A percentile compares a stretch with the other conserved stretches of the same genome.
phyloP scores from a whole-genome alignment of 2,797 vertebrate genomes.

The Pempheris klunzingeri region DNA sequence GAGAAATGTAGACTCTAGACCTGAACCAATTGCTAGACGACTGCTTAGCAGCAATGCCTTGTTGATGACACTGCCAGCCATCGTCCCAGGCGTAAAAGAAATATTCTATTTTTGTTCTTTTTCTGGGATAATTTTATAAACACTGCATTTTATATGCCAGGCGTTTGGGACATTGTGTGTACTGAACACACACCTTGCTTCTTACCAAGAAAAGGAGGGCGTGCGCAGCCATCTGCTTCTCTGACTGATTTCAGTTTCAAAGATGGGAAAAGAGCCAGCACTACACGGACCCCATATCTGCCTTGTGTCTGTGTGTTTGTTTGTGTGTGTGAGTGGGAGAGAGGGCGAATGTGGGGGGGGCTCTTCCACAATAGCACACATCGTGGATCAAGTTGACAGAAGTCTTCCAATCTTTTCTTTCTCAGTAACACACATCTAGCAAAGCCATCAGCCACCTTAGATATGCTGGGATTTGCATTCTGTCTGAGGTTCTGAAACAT shows the following conservation, averaged over 20 bases:
- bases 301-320: slow-evolving; percentile 6
- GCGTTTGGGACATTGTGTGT: background rate
- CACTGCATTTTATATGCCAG: slow-evolving; percentile 6
- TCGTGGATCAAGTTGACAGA: background rate
- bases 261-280: slow-evolving; percentile 56
- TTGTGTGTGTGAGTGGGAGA: background rate
- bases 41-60: too few species aligned
- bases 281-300: slow-evolving; percentile 49
- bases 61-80: background rate
- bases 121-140: slow-evolving; percentile 8
- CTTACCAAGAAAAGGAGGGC: slow-evolving; percentile 35
- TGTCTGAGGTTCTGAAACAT: background rate
- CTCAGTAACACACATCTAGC: background rate
- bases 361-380: too few species aligned
- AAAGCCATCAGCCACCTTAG: background rate
- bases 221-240: slow-evolving; percentile 64
- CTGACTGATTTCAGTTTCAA: slow-evolving; percentile 66
- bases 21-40: too few species aligned
- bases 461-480: background rate
- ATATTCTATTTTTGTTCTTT: background rate
- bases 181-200: slow-evolving; percentile 16
- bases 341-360: too few species aligned
- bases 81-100: slow-evolving; percentile 8
- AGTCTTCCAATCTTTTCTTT: background rate
- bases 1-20: too few species aligned